Percentiles rank a stretch among this genome's conserved stretches.
phyloP scores from a whole-genome alignment of 2,113 vertebrate species.

The Sinocyclocheilus rhinocerous region DNA sequence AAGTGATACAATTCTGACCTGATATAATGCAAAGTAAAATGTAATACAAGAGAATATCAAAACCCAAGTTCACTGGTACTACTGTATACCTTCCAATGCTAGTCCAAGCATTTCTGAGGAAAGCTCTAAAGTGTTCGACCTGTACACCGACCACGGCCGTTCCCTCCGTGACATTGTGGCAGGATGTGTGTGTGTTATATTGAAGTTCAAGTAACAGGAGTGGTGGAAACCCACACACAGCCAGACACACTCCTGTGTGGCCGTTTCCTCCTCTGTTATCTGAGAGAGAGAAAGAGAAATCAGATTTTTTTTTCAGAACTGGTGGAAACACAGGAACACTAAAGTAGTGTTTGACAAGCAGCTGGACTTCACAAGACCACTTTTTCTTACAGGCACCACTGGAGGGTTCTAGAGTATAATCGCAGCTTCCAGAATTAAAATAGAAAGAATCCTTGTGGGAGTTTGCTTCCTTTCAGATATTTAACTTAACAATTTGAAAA shows the following conservation, averaged over 20 bases:
- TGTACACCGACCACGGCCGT: constrained; percentile 87
- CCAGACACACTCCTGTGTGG: constrained; percentile 59
- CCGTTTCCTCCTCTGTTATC: constrained; percentile 37
- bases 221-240: constrained; percentile 48
- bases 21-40: constrained; percentile 1
- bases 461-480: not conserved
- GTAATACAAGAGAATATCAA: not conserved
- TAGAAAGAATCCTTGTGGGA: not conserved
- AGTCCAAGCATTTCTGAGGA: constrained; percentile 90
- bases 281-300: constrained; percentile 8
- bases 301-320: not conserved
- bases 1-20: not conserved
- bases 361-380: not conserved
- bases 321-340: not conserved
- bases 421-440: not conserved
- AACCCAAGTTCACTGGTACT: not conserved
- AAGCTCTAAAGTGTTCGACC: constrained; percentile 90
- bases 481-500: too few species aligned
- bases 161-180: constrained; percentile 88
- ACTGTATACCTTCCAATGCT: constrained; percentile 83
- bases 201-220: constrained; percentile 14
- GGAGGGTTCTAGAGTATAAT: not conserved
- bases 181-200: constrained; percentile 65
- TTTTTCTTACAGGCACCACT: not conserved
- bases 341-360: not conserved